Conservation (phyloP, 2,113 vertebrate species). For the Hylia prasina region DNA sequence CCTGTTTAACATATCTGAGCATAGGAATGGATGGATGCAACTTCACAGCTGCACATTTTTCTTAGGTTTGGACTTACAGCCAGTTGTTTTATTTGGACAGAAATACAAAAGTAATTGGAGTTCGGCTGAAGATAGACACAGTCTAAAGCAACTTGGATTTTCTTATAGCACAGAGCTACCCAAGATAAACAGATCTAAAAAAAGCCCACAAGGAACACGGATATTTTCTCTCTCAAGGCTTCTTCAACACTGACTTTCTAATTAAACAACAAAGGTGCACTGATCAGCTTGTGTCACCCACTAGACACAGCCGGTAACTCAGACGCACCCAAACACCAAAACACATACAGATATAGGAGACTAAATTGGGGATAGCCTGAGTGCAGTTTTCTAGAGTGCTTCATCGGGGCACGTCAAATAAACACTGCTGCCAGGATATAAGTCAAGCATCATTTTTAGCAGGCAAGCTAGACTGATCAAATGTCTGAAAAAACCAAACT, state of each 20-base stretch:
- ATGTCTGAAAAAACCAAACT: background rate
- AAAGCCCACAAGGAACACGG: background rate
- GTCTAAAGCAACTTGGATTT: background rate
- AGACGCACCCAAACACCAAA: slow-evolving; percentile 22
- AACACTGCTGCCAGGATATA: slow-evolving; percentile 33
- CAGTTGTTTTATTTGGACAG: slow-evolving; percentile 30
- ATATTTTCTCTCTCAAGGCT: background rate
- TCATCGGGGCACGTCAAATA: background rate
- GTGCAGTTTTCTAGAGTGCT: background rate
- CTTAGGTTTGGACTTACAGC: background rate
- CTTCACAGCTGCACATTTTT: slow-evolving; percentile 36
- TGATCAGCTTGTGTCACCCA: background rate
- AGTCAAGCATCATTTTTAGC: slow-evolving; percentile 46
- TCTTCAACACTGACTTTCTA: background rate
- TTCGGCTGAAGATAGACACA: background rate
- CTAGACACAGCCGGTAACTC: background rate
- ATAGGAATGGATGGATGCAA: background rate
- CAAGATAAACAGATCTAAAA: slow-evolving; percentile 18
- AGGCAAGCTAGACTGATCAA: slow-evolving; percentile 4
- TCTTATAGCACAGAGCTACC: background rate
- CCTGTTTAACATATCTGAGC: background rate
- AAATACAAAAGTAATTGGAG: slow-evolving; percentile 20
- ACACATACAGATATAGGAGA: background rate
- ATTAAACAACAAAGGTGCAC: background rate
- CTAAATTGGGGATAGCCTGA: background rate